Evolutionary conservation across 1,140 invertebrate genomes (phyloP).

Genomic region (Phthorimaea operculella): DNA sequence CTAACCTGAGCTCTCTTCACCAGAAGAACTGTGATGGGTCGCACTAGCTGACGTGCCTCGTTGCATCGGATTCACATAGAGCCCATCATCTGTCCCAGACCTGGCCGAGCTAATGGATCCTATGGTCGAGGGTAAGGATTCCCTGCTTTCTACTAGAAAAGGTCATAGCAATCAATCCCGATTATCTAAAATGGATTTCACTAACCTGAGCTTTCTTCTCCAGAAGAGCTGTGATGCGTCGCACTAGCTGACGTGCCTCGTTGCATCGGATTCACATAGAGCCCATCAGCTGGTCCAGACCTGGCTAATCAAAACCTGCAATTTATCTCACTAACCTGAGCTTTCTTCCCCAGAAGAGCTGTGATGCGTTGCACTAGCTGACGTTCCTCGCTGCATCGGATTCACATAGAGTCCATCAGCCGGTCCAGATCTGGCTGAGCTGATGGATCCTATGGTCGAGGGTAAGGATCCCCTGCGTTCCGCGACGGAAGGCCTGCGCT

Average conservation of each 20-base stretch:
- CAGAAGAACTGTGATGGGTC: constrained; percentile 49
- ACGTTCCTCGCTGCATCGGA: constrained; percentile 72
- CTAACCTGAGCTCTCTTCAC: constrained; percentile 62
- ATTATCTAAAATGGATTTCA: too few species aligned
- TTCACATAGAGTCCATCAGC: constrained; percentile 85
- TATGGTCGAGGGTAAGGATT: constrained; percentile 40
- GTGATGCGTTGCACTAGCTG: constrained; percentile 38
- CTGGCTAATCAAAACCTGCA: constrained; percentile 36
- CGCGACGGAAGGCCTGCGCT: constrained; percentile 28
- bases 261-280: constrained; percentile 85
- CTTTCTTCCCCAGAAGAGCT: constrained; percentile 62
- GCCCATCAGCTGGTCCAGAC: constrained; percentile 77
- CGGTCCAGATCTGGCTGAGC: constrained; percentile 68
- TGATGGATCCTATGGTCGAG: constrained; percentile 47
- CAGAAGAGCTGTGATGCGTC: constrained; percentile 53
- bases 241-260: constrained; percentile 38
- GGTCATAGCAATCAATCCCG: constrained; percentile 16
- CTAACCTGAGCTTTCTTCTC: constrained; percentile 62
- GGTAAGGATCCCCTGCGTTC: constrained; percentile 43
- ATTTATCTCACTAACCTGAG: constrained; percentile 55
- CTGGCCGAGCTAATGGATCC: constrained; percentile 59
- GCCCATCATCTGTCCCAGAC: constrained; percentile 76
- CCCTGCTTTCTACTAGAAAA: constrained; percentile 25
- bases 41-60: constrained; percentile 38
- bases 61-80: constrained; percentile 85